Evolutionary conservation across 2,113 vertebrate genomes (phyloP).

Genomic region (Dipodomys stephensi): DNA sequence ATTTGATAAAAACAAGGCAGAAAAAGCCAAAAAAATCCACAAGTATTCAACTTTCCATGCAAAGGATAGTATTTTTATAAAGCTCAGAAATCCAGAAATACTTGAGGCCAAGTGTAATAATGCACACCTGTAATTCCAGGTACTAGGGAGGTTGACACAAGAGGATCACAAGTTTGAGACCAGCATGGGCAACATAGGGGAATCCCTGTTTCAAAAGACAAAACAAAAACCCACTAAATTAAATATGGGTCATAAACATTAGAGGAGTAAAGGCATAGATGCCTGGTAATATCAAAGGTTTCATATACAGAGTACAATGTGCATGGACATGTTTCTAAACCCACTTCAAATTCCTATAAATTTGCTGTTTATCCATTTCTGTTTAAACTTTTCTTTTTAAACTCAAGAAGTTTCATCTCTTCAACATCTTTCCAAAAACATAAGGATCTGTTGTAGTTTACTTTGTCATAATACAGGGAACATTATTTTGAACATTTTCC

Average conservation of each 20-base stretch:
- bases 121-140: not conserved
- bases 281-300: not conserved
- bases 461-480: not conserved
- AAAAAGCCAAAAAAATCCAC: not conserved
- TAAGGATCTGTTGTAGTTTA: not conserved
- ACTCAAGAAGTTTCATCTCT: not conserved
- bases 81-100: not conserved
- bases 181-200: not conserved
- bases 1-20: slow-evolving; percentile 8
- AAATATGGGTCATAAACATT: not conserved
- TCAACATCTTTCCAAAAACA: slow-evolving; percentile 49
- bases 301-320: not conserved
- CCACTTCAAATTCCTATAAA: not conserved
- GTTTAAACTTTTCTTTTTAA: not conserved
- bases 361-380: not conserved
- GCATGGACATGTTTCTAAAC: not conserved
- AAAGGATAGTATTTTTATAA: not conserved
- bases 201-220: not conserved
- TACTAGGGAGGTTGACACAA: not conserved
- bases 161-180: not conserved
- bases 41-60: not conserved
- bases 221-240: not conserved
- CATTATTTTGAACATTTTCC: slow-evolving; percentile 46
- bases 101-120: not conserved
- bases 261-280: not conserved